Base-by-base conservation (phyloP, 1,140 invertebrate genomes). In the Nymphalis io region DNA sequence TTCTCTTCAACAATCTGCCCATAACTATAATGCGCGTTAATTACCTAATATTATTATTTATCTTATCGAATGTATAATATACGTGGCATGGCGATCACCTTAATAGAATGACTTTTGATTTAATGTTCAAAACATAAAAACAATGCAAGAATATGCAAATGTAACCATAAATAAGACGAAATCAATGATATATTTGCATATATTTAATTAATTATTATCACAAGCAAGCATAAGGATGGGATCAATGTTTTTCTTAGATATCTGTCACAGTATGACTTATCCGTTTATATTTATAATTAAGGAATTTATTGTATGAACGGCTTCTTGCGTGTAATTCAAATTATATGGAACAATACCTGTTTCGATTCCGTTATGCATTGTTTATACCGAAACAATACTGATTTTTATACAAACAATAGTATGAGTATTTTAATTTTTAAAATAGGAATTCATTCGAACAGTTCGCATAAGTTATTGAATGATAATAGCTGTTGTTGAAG, bases 151-250 rank as follows among this genome's bases (percentile, higher is more conserved):
- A 72, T 72, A 72, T 74, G 58, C 51, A 73, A 72, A 75, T 74
- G 70, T 68, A 68, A 68, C 66, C 53, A 72, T 75, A 71, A 58
- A 68, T 63, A 76, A 74, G 27, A 51, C 11, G 39, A 18, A 16
- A 38, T 16, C 23, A 18, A 40, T 60, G 70, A 27, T 39, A 68
- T 59, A 70, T 85, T 84, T 79, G 75, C 80, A 83, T 83, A 85
- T 84, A 83, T 84, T 77, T 76, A 85, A 84, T 84, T 84, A 84
- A 80, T 80, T 76, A 78, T 80, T 78, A 78, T 76, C 68, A 75
- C 75, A 78, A 79, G 75, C 75, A 80, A 81, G 68, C 78, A 60
- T 67, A 67, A 60, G 38, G 51, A 44, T 33, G 18, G 59, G 60
- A 81, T 81, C 80, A 79, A 84, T 82, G 75, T 78, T 80, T 70